Conservation (phyloP, 2,797 vertebrate genomes). For the Poeciliopsis gracilis region DNA sequence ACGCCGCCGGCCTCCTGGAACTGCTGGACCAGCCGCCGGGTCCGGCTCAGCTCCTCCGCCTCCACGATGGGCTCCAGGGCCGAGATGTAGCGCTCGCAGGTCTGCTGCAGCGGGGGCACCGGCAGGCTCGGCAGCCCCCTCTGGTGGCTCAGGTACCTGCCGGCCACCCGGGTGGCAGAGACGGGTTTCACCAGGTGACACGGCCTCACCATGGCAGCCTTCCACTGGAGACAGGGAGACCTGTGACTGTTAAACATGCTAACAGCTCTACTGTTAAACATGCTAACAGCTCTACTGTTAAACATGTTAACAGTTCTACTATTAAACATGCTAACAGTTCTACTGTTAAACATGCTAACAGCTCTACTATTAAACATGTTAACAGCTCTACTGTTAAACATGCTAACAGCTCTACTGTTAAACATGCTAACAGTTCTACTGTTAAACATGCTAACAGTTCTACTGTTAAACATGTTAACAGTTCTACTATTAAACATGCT, state of each 20-base stretch:
- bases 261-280: too few species aligned
- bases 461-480: too few species aligned
- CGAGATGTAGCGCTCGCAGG: constrained; percentile 87
- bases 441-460: too few species aligned
- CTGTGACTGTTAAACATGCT: too few species aligned
- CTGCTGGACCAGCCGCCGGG: constrained; percentile 82
- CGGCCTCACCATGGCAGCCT: constrained; percentile 77
- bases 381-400: too few species aligned
- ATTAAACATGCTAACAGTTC: neutral
- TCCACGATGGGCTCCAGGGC: constrained; percentile 90
- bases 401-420: neutral
- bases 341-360: neutral
- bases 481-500: too few species aligned
- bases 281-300: too few species aligned
- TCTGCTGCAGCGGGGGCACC: constrained; percentile 89
- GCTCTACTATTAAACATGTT: neutral
- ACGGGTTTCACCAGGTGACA: constrained; percentile 86
- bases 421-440: too few species aligned
- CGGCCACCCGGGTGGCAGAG: constrained; percentile 74
- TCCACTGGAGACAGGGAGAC: constrained; percentile 21
- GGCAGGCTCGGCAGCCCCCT: constrained; percentile 86
- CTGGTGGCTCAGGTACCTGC: constrained; percentile 90
- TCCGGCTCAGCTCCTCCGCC: constrained; percentile 85
- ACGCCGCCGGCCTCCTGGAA: constrained; percentile 87
- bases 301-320: too few species aligned